Percentiles rank a stretch among this genome's conserved stretches.
phyloP scores from a whole-genome alignment of 53 echinoderm and acorn worm genomes.

The Echinometra lucunter region DNA sequence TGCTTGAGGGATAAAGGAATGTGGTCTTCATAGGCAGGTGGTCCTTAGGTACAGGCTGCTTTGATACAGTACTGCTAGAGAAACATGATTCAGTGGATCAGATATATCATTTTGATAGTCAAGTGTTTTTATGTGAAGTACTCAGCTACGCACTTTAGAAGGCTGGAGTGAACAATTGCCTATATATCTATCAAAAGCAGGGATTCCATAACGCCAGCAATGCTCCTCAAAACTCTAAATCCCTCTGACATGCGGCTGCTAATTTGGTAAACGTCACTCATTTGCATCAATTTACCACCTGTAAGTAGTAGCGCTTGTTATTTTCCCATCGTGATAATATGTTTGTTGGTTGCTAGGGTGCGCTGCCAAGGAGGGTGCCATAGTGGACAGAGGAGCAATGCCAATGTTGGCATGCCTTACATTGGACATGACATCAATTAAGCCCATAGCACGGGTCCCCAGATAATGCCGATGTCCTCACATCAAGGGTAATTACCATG shows the following conservation, averaged over 20 bases:
- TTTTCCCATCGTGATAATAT: neutral
- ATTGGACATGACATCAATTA: conserved; percentile 43
- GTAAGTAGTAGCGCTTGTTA: neutral
- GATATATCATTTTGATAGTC: no score
- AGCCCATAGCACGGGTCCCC: neutral
- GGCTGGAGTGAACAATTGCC: neutral
- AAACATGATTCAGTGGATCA: no score
- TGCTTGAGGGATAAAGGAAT: no score
- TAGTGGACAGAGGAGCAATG: neutral
- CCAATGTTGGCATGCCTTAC: neutral
- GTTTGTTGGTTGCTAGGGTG: no score
- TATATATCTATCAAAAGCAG: neutral
- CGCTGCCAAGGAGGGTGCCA: neutral
- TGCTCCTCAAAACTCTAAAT: neutral
- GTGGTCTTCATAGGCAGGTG: no score
- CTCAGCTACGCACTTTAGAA: neutral
- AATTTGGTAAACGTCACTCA: conserved; percentile 31
- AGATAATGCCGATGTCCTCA: neutral
- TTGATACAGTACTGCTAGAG: no score
- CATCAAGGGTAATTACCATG: conserved; percentile 18
- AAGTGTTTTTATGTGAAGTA: no score
- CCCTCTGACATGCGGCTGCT: neutral
- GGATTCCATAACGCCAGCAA: neutral
- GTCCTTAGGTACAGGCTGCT: no score
- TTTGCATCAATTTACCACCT: conserved; percentile 33